A percentile compares a stretch with the other conserved stretches of the same genome.
Conservation (phyloP, 2,888 invertebrate species). For the Teinopalpus imperialis region DNA sequence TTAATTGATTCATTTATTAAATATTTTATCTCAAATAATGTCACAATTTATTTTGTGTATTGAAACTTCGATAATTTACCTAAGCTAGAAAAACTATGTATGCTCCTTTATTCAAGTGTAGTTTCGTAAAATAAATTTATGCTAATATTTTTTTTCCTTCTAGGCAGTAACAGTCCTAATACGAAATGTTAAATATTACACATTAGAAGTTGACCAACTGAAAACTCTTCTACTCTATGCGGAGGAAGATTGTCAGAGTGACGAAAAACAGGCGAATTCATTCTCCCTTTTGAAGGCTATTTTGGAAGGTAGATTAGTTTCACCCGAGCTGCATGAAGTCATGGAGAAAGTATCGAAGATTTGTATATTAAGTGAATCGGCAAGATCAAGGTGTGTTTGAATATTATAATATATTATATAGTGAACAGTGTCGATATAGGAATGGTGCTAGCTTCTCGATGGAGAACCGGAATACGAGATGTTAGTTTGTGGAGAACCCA, state of each 20-base stretch:
- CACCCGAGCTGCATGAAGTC: constrained; percentile 88
- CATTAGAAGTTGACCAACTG: constrained; percentile 87
- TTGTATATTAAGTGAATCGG: constrained; percentile 88
- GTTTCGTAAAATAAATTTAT: too few species aligned
- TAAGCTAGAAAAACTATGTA: too few species aligned
- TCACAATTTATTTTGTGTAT: too few species aligned
- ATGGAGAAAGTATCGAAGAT: constrained; percentile 91
- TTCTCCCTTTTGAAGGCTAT: constrained; percentile 94
- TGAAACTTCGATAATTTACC: too few species aligned
- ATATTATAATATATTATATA: too few species aligned
- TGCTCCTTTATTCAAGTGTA: too few species aligned
- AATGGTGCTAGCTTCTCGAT: too few species aligned
- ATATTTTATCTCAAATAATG: too few species aligned
- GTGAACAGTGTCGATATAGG: too few species aligned
- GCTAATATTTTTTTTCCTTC: constrained; percentile 34
- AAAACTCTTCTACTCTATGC: constrained; percentile 92
- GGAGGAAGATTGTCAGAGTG: constrained; percentile 94
- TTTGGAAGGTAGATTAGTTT: constrained; percentile 87
- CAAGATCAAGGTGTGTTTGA: constrained; percentile 61
- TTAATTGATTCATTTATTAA: too few species aligned
- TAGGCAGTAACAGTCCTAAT: constrained; percentile 91
- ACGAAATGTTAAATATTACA: constrained; percentile 88
- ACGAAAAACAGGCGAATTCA: constrained; percentile 92
- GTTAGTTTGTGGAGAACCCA: too few species aligned
- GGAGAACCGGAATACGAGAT: too few species aligned